Evolutionary conservation across 1,140 invertebrate genomes (phyloP).

Genomic region (Platyscapa corneri): DNA sequence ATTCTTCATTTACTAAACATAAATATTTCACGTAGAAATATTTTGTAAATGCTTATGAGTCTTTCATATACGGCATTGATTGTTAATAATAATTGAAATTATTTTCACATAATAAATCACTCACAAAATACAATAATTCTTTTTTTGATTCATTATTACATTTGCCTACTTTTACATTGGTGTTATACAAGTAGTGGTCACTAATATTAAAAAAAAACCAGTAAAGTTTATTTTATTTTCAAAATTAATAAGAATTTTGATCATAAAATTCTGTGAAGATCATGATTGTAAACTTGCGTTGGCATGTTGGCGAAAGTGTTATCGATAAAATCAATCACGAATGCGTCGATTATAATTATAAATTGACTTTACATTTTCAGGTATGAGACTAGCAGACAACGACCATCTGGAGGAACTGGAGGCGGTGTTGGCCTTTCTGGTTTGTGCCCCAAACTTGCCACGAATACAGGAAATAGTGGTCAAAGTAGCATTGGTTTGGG

Average conservation of each 20-base stretch:
- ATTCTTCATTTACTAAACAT: slow-evolving; percentile 47
- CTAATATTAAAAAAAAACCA: background rate
- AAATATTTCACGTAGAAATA: slow-evolving; percentile 13
- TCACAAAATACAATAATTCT: background rate
- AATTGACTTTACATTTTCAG: slow-evolving; percentile 57
- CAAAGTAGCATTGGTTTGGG: slow-evolving; percentile 69
- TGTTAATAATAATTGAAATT: background rate
- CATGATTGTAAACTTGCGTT: slow-evolving; percentile 20
- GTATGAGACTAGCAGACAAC: slow-evolving; percentile 74
- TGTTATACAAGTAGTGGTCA: background rate
- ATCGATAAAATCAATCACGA: background rate
- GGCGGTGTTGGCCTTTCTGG: slow-evolving; percentile 67
- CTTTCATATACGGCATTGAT: background rate
- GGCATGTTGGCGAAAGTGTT: slow-evolving; percentile 32
- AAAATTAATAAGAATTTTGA: background rate
- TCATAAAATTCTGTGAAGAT: background rate
- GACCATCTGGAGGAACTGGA: slow-evolving; percentile 68
- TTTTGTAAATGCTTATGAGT: slow-evolving; percentile 22
- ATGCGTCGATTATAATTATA: background rate
- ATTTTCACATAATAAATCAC: background rate
- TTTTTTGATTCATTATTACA: background rate
- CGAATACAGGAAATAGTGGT: slow-evolving; percentile 64
- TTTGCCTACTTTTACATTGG: slow-evolving; percentile 9
- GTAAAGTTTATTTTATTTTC: background rate
- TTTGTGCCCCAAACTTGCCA: slow-evolving; percentile 71